phyloP scores from a whole-genome alignment of 2,113 vertebrate genomes.

The Tupaia tana region DNA sequence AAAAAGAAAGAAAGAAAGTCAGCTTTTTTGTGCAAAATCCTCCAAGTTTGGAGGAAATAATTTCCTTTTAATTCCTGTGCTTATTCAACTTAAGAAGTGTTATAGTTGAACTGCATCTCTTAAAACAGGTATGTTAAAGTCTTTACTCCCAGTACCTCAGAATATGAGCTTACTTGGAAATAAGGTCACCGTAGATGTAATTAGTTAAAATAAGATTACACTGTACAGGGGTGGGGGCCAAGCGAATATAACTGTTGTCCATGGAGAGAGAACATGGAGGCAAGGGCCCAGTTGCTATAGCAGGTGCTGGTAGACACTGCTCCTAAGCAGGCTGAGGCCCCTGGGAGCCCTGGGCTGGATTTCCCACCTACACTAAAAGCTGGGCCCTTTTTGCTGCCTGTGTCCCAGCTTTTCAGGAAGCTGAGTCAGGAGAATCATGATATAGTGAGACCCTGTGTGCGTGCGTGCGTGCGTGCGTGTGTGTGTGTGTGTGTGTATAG shows the following conservation, averaged over 20 bases:
- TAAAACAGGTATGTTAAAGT: not conserved
- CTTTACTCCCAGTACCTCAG: not conserved
- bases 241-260: not conserved
- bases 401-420: no score
- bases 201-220: not conserved
- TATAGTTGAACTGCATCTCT: not conserved
- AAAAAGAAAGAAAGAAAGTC: not conserved
- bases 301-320: no score
- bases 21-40: slow-evolving; percentile 35
- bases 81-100: slow-evolving; percentile 4
- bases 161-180: not conserved
- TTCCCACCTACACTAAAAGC: no score
- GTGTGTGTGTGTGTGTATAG: no score
- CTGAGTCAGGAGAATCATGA: no score
- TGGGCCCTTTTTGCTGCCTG: no score
- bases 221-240: not conserved
- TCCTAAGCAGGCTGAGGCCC: no score
- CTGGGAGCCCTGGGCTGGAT: no score
- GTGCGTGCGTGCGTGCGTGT: no score
- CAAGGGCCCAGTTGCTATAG: no score
- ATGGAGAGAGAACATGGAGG: not conserved
- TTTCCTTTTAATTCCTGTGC: not conserved
- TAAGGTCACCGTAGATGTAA: not conserved
- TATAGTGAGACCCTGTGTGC: no score
- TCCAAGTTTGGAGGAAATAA: slow-evolving; percentile 34